Percentiles rank a stretch among this genome's conserved stretches.
Evolutionary conservation across 2,113 vertebrate species (phyloP).

Genomic region (Colossoma macropomum): DNA sequence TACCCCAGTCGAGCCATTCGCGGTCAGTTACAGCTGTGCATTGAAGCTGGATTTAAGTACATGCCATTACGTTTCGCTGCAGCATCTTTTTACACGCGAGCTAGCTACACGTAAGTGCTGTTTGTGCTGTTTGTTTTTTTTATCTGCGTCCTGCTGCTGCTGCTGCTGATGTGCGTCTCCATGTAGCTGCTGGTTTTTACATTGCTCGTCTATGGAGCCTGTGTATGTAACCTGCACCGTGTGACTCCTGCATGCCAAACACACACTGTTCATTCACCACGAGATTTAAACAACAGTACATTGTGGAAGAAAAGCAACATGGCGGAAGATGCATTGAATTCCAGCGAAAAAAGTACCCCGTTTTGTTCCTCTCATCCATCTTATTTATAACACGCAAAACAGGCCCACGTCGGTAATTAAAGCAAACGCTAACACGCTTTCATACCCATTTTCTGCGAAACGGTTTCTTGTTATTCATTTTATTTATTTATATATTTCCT

Average conservation of each 20-base stretch:
- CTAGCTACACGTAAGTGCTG: constrained; percentile 52
- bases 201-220: neutral
- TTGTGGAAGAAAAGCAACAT: constrained; percentile 35
- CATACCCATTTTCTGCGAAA: neutral
- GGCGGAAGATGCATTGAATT: constrained; percentile 46
- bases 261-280: neutral
- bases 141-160: neutral
- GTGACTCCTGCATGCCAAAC: neutral
- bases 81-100: constrained; percentile 35
- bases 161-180: constrained; percentile 17
- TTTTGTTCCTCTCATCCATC: constrained; percentile 15
- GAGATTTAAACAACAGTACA: constrained; percentile 2
- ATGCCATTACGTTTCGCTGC: neutral
- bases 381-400: constrained; percentile 1
- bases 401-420: neutral
- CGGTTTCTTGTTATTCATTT: too few relatives aligned
- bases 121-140: neutral
- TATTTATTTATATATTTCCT: too few relatives aligned
- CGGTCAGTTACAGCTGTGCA: constrained; percentile 27
- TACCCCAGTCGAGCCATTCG: neutral
- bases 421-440: neutral
- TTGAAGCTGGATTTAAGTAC: constrained; percentile 7
- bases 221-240: neutral
- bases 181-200: neutral
- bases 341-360: constrained; percentile 23